phyloP scores from a whole-genome alignment of 2,888 invertebrate genomes.

The Lysandra coridon region DNA sequence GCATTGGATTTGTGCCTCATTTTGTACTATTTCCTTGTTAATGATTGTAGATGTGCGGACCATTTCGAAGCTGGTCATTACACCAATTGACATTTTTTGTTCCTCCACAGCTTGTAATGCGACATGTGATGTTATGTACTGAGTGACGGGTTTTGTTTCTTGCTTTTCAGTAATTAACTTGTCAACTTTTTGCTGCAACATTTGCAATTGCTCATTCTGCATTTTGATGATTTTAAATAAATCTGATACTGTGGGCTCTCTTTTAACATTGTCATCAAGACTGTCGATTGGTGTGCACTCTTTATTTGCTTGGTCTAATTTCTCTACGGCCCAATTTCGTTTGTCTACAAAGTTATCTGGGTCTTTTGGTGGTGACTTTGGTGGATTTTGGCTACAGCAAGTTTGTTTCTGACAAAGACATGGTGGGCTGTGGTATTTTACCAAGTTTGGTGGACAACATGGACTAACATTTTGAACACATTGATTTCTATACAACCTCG shows the following conservation, averaged over 20 bases:
- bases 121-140: constrained; percentile 57
- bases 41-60: constrained; percentile 71
- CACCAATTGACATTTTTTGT: constrained; percentile 83
- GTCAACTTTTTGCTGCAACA: constrained; percentile 83
- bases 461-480: neutral
- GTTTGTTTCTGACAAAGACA: constrained; percentile 10
- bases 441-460: constrained; percentile 6
- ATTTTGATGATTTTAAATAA: constrained; percentile 83
- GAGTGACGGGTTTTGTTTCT: constrained; percentile 48
- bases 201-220: constrained; percentile 84
- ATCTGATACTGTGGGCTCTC: constrained; percentile 80
- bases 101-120: constrained; percentile 59
- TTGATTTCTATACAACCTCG: neutral
- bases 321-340: constrained; percentile 64
- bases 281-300: constrained; percentile 56
- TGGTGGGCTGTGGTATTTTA: constrained; percentile 38
- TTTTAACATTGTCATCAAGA: constrained; percentile 62
- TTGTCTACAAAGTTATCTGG: constrained; percentile 59
- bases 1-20: constrained; percentile 69
- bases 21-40: constrained; percentile 64
- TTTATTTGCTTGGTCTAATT: constrained; percentile 57
- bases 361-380: constrained; percentile 27
- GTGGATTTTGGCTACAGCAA: neutral
- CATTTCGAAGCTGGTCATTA: constrained; percentile 87
- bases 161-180: constrained; percentile 65